Percentiles rank a stretch among this genome's conserved stretches.
phyloP scores from a whole-genome alignment of 2,888 invertebrate species.

The Tribolium freemani region DNA sequence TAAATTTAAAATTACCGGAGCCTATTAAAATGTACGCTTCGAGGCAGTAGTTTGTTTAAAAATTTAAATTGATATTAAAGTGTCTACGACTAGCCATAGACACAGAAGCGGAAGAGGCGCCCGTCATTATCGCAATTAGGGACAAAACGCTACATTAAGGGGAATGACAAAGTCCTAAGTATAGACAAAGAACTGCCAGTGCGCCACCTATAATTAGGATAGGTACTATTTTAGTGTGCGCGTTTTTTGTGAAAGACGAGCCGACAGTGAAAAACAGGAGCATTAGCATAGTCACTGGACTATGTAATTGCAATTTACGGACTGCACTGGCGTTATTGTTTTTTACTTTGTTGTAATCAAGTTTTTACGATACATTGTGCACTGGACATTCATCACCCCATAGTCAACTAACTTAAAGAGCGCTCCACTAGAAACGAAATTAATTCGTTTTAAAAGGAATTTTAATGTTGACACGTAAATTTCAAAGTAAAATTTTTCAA shows the following conservation, averaged over 20 bases:
- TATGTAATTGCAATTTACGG: slow-evolving; percentile 53
- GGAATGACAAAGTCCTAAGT: slow-evolving; percentile 40
- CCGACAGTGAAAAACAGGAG: slow-evolving; percentile 36
- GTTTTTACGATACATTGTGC: slow-evolving; percentile 15
- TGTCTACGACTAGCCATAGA: slow-evolving; percentile 18
- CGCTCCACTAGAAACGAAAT: slow-evolving; percentile 17
- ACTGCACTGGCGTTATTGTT: slow-evolving; percentile 38
- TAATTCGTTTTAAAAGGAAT: slow-evolving; percentile 44
- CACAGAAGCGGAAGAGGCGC: slow-evolving; percentile 30
- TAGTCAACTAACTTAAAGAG: slow-evolving; percentile 9
- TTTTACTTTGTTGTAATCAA: slow-evolving; percentile 27
- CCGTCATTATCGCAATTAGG: slow-evolving; percentile 41
- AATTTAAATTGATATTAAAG: slow-evolving; percentile 40
- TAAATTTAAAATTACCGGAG: slow-evolving; percentile 35
- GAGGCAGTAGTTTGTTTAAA: slow-evolving; percentile 36
- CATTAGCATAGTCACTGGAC: slow-evolving; percentile 52
- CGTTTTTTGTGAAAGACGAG: slow-evolving; percentile 29
- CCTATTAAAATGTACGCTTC: slow-evolving; percentile 17
- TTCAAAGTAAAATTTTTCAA: slow-evolving; percentile 40
- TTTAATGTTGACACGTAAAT: slow-evolving; percentile 43
- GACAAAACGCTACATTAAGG: slow-evolving; percentile 38
- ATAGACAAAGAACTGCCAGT: slow-evolving; percentile 36
- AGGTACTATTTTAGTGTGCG: slow-evolving; percentile 19
- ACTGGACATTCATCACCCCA: neutral
- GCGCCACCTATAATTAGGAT: slow-evolving; percentile 37